A percentile compares a stretch with the other conserved stretches of the same genome.
These are phyloP conservation scores for Nothobranchius furzeri DNA, from an alignment of 2,113 vertebrate genomes.

Conservation along the genomic window DNA sequence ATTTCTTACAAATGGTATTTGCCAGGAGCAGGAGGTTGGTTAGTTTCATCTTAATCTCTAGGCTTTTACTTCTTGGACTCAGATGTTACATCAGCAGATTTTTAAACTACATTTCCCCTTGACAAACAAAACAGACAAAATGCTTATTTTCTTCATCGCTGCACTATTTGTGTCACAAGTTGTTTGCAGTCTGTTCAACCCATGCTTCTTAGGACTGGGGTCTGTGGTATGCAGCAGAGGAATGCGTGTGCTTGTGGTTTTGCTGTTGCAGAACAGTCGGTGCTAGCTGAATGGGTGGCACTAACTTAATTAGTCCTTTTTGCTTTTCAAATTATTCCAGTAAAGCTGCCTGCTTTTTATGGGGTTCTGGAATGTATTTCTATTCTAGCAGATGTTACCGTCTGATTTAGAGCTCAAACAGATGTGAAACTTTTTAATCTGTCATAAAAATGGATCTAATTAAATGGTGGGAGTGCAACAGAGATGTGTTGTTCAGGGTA, in stretches of 20 bases:
- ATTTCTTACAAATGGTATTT: slow-evolving; percentile 53
- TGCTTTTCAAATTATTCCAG: not conserved
- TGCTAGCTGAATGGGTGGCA: slow-evolving; percentile 13
- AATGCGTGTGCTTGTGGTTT: slow-evolving; percentile 59
- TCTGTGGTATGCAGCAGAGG: slow-evolving; percentile 50
- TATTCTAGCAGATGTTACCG: not conserved
- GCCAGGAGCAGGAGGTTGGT: slow-evolving; percentile 1
- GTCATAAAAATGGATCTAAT: not conserved
- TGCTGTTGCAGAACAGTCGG: slow-evolving; percentile 36
- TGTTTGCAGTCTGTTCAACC: slow-evolving; percentile 13
- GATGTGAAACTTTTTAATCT: not conserved
- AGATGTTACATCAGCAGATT: slow-evolving; percentile 1
- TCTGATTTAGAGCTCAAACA: not conserved
- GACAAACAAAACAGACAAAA: no score
- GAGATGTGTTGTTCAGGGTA: no score
- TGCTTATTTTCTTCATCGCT: not conserved
- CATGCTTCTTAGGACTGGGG: slow-evolving; percentile 35
- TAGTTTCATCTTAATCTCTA: slow-evolving; percentile 1
- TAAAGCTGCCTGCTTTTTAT: not conserved
- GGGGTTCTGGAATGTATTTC: not conserved
- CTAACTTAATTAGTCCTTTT: not conserved
- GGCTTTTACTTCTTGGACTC: slow-evolving; percentile 12
- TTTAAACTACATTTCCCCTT: no score
- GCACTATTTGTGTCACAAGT: slow-evolving; percentile 1
- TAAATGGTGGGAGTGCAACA: not conserved